Base-by-base conservation (phyloP, 2,113 vertebrate genomes). In the Silurus glanis region DNA sequence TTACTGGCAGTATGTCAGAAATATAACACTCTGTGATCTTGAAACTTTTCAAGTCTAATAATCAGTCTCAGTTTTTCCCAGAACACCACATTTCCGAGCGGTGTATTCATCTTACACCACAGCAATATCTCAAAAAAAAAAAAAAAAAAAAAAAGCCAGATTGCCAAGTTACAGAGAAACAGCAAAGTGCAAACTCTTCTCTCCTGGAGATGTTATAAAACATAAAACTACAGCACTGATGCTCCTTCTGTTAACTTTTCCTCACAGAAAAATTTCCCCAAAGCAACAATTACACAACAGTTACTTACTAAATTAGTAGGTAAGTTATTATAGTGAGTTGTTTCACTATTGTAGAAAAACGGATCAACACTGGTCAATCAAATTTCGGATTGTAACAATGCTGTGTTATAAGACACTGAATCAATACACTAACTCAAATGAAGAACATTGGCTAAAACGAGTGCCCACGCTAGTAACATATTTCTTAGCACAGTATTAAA, bases 401-500 rank as follows among this genome's bases (percentile, higher is more conserved):
- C 23, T 66, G 12, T 28, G n/a, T 23, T 25, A 25, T 6, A 66
- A 71, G 7, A 19, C 28, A 6, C 28, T 45, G 67, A 45, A 9
- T 71, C 67, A 71, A 45, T 16, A 45, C 28, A 71, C 13, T 45
- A 28, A 71, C 6, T 78, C 23, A 5, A 80, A 80, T 28, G 16
- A 28, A 37, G 53, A 28, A 23, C 47, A 74, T 10, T 0, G 8
- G 5, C 4, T 9, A 45, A 21, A 74, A 51, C 19, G 8, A 5
- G 71, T 2, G 19, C 47, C 16, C 6, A 37, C 13, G 3, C 37
- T 1, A 4, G 9, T 51, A 13, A 51, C 71, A 12, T 23, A 19
- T 23, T 12, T 9, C 71, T 51, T 51, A 6, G 49, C 88, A 66
- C 69, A 89, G 88, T 80, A 62, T 67, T 81, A 13, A 71, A 86